Percentiles rank a stretch among this genome's conserved stretches.
Conservation (phyloP, 2,888 invertebrate genomes). For the Chymomyza amoena region DNA sequence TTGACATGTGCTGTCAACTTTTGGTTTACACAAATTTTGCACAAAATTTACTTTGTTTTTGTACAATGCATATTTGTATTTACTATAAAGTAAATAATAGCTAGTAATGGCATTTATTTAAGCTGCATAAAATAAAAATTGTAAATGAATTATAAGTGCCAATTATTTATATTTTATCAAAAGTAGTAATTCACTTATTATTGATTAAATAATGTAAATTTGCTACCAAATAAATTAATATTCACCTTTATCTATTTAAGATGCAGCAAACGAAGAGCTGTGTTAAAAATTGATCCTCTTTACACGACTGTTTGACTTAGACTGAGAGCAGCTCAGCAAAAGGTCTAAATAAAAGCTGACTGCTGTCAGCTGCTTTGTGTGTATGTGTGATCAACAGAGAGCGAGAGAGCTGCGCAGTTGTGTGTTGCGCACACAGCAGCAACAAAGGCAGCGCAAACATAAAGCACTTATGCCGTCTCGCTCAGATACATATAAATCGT, state of each 20-base stretch:
- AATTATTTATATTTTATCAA: slow-evolving; percentile 5
- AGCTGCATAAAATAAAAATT: neutral
- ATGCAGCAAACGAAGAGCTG: slow-evolving; percentile 2
- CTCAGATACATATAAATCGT: neutral
- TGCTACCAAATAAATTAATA: slow-evolving; percentile 31
- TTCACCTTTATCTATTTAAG: slow-evolving; percentile 41
- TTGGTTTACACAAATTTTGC: too few relatives aligned
- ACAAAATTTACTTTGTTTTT: neutral
- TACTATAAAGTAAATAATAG: too few relatives aligned
- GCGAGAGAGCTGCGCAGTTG: neutral
- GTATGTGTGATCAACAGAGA: neutral
- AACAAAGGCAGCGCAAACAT: neutral
- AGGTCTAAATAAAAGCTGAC: neutral
- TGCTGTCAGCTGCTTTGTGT: neutral
- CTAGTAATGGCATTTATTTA: too few relatives aligned
- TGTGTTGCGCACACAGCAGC: neutral
- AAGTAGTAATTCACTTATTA: slow-evolving; percentile 9
- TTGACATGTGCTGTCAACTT: too few relatives aligned
- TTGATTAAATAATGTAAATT: slow-evolving; percentile 11
- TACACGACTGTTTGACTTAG: neutral
- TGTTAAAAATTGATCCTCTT: neutral
- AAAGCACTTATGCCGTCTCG: neutral
- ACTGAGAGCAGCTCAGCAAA: neutral
- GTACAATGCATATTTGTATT: neutral
- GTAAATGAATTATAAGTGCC: neutral